phyloP scores from a whole-genome alignment of 2,797 vertebrate genomes.

The Nyctibius grandis region DNA sequence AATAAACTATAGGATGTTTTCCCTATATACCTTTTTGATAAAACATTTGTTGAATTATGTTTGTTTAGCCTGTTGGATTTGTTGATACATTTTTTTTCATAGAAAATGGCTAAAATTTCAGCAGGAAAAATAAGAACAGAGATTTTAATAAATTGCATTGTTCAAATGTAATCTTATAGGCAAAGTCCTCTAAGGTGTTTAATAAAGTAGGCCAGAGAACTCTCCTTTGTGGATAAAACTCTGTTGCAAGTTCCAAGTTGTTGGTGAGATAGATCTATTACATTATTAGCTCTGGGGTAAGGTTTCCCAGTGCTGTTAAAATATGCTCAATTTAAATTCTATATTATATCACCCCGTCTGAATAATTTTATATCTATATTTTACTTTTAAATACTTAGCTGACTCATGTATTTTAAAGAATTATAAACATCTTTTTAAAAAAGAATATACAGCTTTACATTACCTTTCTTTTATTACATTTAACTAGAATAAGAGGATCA shows the following conservation, averaged over 20 bases:
- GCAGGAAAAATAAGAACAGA: slow-evolving; percentile 29
- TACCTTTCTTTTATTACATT: slow-evolving; percentile 52
- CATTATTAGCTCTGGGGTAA: slow-evolving; percentile 62
- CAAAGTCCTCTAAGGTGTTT: slow-evolving; percentile 54
- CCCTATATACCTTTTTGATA: background rate
- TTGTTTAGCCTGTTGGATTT: slow-evolving; percentile 41
- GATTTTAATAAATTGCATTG: slow-evolving; percentile 55
- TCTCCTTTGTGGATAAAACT: slow-evolving; percentile 63
- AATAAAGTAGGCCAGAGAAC: slow-evolving; percentile 59
- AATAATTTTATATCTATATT: slow-evolving; percentile 69
- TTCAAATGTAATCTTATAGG: slow-evolving; percentile 51
- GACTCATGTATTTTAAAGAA: slow-evolving; percentile 56
- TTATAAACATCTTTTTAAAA: slow-evolving; percentile 12
- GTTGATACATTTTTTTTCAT: slow-evolving; percentile 1
- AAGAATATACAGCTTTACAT: slow-evolving; percentile 33
- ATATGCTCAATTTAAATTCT: slow-evolving; percentile 67
- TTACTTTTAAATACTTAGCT: slow-evolving; percentile 66
- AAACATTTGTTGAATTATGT: slow-evolving; percentile 22
- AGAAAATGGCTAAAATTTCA: slow-evolving; percentile 24
- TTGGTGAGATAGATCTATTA: slow-evolving; percentile 47
- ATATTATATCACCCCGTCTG: slow-evolving; percentile 41
- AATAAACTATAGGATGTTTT: background rate
- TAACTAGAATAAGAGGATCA: slow-evolving; percentile 33
- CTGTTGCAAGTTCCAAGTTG: slow-evolving; percentile 22
- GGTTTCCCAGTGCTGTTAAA: slow-evolving; percentile 58